Conservation (phyloP, 2,113 vertebrate species). For the Eira barbara region DNA sequence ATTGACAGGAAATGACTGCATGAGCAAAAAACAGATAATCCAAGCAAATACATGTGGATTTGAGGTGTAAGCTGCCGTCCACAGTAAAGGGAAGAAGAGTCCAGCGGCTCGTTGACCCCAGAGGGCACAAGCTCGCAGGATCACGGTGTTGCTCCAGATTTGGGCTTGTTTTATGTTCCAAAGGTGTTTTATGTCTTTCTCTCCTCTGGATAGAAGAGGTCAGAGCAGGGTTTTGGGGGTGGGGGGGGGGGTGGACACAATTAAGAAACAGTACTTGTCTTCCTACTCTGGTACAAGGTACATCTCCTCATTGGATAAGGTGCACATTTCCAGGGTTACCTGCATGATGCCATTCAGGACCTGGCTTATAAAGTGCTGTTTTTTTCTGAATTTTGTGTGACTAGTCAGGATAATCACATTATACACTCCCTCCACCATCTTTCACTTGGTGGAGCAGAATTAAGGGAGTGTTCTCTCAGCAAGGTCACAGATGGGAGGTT, state of each 20-base stretch:
- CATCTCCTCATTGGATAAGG: too few relatives aligned
- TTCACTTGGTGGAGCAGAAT: not conserved
- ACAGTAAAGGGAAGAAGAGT: not conserved
- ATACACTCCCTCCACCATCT: fast-evolving
- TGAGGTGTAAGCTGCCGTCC: not conserved
- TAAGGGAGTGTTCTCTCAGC: not conserved
- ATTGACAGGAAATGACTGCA: not conserved
- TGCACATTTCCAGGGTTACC: fast-evolving
- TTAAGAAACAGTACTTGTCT: not conserved
- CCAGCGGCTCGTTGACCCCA: not conserved
- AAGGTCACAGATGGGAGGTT: not conserved
- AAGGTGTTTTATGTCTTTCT: not conserved
- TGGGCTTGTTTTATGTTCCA: not conserved
- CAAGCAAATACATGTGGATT: not conserved
- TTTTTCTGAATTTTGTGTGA: not conserved
- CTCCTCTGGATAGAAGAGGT: not conserved
- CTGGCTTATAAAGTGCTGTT: not conserved
- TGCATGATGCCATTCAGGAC: not conserved
- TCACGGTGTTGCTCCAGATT: not conserved
- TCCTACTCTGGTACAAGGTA: fast-evolving
- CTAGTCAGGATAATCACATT: not conserved
- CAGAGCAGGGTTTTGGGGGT: not conserved
- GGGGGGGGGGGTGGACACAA: not conserved
- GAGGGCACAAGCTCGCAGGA: not conserved
- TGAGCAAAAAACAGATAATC: not conserved